These are phyloP conservation scores for Sclerurus mexicanus DNA, from an alignment of 2,113 vertebrate species.

Conservation along the genomic window DNA sequence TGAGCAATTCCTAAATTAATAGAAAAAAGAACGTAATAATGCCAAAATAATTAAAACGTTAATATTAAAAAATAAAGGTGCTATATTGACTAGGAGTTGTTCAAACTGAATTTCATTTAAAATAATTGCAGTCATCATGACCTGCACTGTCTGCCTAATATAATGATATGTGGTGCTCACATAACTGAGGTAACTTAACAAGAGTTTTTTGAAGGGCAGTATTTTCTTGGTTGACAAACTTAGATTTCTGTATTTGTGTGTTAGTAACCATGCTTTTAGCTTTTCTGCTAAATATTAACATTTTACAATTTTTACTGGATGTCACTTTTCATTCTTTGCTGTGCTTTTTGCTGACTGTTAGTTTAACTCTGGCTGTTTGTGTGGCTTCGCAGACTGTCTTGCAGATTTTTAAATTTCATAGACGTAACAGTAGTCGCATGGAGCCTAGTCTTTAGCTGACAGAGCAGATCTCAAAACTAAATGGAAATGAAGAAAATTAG, in stretches of 20 bases:
- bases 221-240: neutral
- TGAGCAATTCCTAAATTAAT: neutral
- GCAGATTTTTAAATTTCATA: neutral
- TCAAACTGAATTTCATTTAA: neutral
- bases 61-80: neutral
- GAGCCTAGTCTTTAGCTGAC: neutral
- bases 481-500: neutral
- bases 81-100: neutral
- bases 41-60: neutral
- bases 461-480: neutral
- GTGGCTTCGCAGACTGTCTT: neutral
- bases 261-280: neutral
- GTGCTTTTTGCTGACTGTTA: neutral
- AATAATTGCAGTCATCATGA: neutral
- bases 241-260: neutral
- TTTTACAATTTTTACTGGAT: neutral
- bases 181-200: neutral
- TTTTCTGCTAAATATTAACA: neutral
- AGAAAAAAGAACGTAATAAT: neutral
- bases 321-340: neutral
- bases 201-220: neutral
- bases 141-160: neutral
- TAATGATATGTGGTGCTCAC: neutral
- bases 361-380: neutral
- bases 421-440: neutral